A percentile compares a stretch with the other conserved stretches of the same genome.
phyloP scores from a whole-genome alignment of 2,797 vertebrate genomes.

The Propithecus deckenii region DNA sequence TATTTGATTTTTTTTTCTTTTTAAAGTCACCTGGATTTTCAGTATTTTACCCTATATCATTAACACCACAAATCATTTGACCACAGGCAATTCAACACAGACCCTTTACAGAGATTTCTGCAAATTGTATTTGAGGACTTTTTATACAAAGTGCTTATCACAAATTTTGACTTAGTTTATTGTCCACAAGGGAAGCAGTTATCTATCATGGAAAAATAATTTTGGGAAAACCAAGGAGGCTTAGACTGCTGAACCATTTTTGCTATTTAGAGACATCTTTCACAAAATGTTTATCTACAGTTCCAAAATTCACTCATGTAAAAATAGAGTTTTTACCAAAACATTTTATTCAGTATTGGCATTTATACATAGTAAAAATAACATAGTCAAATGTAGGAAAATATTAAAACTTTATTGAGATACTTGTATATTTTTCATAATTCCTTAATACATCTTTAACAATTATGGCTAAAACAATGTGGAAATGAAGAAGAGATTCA shows the following conservation, averaged over 20 bases:
- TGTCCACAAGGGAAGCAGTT: not conserved
- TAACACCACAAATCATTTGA: not conserved
- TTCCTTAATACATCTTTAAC: not conserved
- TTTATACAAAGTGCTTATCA: not conserved
- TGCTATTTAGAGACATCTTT: not conserved
- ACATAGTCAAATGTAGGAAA: not conserved
- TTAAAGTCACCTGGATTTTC: not conserved
- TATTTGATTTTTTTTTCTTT: not conserved
- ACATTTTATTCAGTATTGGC: not conserved
- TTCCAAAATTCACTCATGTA: not conserved
- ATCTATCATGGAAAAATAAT: not conserved
- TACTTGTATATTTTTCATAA: not conserved
- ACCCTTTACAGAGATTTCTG: not conserved
- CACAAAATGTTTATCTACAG: not conserved
- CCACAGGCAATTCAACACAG: not conserved
- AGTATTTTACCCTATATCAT: not conserved
- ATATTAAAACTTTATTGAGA: constrained; percentile 9
- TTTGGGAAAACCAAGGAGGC: not conserved
- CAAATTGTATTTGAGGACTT: not conserved
- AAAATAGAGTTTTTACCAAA: not conserved
- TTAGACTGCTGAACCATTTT: constrained; percentile 7
- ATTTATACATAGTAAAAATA: not conserved
- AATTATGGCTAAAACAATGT: not conserved
- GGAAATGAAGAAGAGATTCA: not conserved
- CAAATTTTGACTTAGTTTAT: not conserved